Percentiles rank a stretch among this genome's conserved stretches.
These are phyloP conservation scores for Eupelmus urozonus DNA, from an alignment of 2,888 invertebrate species.

Conservation along the genomic window DNA sequence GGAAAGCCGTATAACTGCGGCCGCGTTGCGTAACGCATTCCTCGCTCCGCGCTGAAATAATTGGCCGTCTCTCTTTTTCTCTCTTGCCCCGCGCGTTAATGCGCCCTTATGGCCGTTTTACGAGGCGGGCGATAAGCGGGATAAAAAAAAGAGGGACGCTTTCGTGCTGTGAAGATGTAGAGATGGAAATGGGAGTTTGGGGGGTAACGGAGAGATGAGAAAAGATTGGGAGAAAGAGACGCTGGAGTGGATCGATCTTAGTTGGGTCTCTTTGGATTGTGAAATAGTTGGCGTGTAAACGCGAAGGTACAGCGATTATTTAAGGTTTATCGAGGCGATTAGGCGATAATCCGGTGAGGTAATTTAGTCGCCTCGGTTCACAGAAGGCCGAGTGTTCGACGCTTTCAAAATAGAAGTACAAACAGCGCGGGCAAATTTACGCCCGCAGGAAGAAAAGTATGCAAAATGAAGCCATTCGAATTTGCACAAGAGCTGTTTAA, in stretches of 20 bases:
- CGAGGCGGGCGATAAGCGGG: constrained; percentile 25
- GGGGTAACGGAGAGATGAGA: not conserved
- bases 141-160: not conserved
- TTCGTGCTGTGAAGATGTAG: not conserved
- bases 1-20: not conserved
- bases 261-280: too few species aligned
- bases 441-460: not conserved
- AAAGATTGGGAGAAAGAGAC: too few species aligned
- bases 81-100: constrained; percentile 4
- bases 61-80: constrained; percentile 16
- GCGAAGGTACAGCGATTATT: too few species aligned
- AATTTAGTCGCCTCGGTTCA: too few species aligned
- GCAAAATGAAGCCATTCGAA: constrained; percentile 20
- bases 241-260: too few species aligned
- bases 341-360: too few species aligned
- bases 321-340: too few species aligned
- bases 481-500: constrained; percentile 14
- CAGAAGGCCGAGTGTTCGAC: too few species aligned
- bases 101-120: constrained; percentile 38
- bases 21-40: constrained; percentile 16
- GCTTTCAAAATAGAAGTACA: not conserved
- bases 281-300: too few species aligned
- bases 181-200: constrained; percentile 2
- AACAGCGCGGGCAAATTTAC: not conserved
- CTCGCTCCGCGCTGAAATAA: constrained; percentile 32